A percentile compares a stretch with the other conserved stretches of the same genome.
phyloP scores from a whole-genome alignment of 1,140 invertebrate genomes.

The Trachelipus rathkii region DNA sequence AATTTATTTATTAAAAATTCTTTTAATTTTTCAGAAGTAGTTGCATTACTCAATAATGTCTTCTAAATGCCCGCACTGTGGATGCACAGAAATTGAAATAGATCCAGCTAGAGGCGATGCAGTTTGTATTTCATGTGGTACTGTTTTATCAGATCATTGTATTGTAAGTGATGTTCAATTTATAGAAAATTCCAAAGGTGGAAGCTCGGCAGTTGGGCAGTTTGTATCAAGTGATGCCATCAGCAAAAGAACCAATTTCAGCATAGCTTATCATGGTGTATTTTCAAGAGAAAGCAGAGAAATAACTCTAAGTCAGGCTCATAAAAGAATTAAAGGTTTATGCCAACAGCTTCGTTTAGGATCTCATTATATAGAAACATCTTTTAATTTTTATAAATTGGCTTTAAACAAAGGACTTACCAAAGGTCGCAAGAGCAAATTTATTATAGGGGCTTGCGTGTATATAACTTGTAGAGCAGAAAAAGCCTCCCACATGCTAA shows the following conservation, averaged over 20 bases:
- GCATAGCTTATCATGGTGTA: slow-evolving; percentile 70
- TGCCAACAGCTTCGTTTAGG: slow-evolving; percentile 76
- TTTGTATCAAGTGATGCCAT: slow-evolving; percentile 85
- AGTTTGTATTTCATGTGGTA: slow-evolving; percentile 92
- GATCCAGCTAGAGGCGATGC: slow-evolving; percentile 89
- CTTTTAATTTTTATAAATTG: slow-evolving; percentile 96
- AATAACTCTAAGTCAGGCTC: slow-evolving; percentile 82
- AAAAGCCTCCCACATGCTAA: slow-evolving; percentile 86
- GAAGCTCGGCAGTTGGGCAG: slow-evolving; percentile 79
- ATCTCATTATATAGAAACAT: slow-evolving; percentile 85
- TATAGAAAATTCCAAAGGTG: slow-evolving; percentile 85
- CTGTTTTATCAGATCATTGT: slow-evolving; percentile 89
- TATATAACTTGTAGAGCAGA: slow-evolving; percentile 95
- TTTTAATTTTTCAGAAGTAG: too few species aligned
- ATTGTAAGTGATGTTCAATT: slow-evolving; percentile 96
- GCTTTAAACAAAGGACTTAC: slow-evolving; percentile 77
- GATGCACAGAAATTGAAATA: slow-evolving; percentile 87
- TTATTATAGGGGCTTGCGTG: slow-evolving; percentile 93
- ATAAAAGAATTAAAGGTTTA: slow-evolving; percentile 69
- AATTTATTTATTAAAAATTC: too few species aligned
- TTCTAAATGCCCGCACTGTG: slow-evolving; percentile 75
- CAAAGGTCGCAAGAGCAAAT: slow-evolving; percentile 77
- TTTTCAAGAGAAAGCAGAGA: slow-evolving; percentile 82
- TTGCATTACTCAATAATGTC: slow-evolving; percentile 22
- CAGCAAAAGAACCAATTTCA: slow-evolving; percentile 60